Base-by-base conservation (phyloP, 2,797 vertebrate genomes). In the Chelon auratus region DNA sequence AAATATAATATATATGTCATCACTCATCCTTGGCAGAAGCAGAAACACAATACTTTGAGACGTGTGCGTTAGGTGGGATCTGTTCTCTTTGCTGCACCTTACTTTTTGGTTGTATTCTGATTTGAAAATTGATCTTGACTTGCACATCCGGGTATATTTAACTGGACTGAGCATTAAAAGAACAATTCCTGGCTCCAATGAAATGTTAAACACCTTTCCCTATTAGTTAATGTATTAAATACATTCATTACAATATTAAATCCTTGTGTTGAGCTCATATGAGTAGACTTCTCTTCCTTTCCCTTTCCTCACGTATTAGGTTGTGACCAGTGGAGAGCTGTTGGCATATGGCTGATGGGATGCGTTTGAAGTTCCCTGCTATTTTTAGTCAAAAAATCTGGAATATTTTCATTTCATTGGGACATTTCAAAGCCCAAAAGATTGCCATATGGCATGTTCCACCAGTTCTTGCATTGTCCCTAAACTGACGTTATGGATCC, bases 391-490 rank as follows among this genome's bases (percentile, higher is more conserved):
- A 54, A 30, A 72, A 0, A 43, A 43, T 63, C 39, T 33, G 30
- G 30, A 33, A 48, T 43, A 57, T 15, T 43, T 47, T 18, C 2
- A 47, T 47, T 47, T 47, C 8, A 47, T 18, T 5, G 33, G 18
- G 40, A 30, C 4, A 18, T 24, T 62, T 8, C 59, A 17, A 56
- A 30, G 9, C 40, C 18, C n/a, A 56, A 54, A 24, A 64, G 7
- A 68, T 65, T 22, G 39, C 37, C 48, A 66, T 55, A 51, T 75
- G 53, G 55, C 33, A 70, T 55, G 9, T 64, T 64, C 33, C 8
- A 64, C 54, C 10, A 52, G 22, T 62, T 68, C 18, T 68, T 50
- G 12, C 52, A 57, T 47, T 60, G 26, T 57, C 26, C 17, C 20
- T 52, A 72, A 71, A 68, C 22, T 18, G 14, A 59, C 64, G 22